phyloP scores from a whole-genome alignment of 2,113 vertebrate species.

The Stigmatopora argus region DNA sequence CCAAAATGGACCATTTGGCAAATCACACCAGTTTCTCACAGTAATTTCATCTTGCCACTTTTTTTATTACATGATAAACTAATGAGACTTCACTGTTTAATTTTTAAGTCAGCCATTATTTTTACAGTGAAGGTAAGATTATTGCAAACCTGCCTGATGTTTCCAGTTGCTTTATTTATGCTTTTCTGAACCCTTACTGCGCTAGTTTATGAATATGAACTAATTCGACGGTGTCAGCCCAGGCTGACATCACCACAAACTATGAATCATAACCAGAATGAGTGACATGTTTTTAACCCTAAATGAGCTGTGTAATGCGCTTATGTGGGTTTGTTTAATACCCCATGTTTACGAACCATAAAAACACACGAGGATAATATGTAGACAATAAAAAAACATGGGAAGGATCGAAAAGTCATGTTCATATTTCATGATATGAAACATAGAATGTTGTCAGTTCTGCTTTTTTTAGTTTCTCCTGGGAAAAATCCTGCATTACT shows the following conservation, averaged over 20 bases:
- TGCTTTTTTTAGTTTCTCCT: constrained; percentile 26
- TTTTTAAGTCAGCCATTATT: not conserved
- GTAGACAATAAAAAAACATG: constrained; percentile 6
- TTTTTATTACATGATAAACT: not conserved
- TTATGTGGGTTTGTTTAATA: constrained; percentile 13
- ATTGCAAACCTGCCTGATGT: no score
- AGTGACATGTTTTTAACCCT: constrained; percentile 36
- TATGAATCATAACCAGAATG: constrained; percentile 41
- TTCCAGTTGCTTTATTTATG: no score
- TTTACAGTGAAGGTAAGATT: not conserved
- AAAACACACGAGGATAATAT: not conserved
- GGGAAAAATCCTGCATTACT: constrained; percentile 37
- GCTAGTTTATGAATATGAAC: constrained; percentile 13
- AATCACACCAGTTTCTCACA: not conserved
- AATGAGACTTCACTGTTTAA: not conserved
- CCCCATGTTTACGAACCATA: constrained; percentile 7
- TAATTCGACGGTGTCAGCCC: constrained; percentile 26
- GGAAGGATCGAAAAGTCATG: constrained; percentile 5
- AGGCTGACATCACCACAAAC: constrained; percentile 30
- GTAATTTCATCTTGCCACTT: not conserved
- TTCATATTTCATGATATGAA: constrained; percentile 40
- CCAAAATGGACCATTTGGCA: constrained; percentile 8
- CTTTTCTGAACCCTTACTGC: no score
- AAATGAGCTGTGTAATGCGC: constrained; percentile 38
- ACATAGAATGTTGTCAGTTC: constrained; percentile 47